A percentile compares a stretch with the other conserved stretches of the same genome.
These are phyloP conservation scores for Melanerpes formicivorus DNA, from an alignment of 2,113 vertebrate genomes.

Conservation along the genomic window DNA sequence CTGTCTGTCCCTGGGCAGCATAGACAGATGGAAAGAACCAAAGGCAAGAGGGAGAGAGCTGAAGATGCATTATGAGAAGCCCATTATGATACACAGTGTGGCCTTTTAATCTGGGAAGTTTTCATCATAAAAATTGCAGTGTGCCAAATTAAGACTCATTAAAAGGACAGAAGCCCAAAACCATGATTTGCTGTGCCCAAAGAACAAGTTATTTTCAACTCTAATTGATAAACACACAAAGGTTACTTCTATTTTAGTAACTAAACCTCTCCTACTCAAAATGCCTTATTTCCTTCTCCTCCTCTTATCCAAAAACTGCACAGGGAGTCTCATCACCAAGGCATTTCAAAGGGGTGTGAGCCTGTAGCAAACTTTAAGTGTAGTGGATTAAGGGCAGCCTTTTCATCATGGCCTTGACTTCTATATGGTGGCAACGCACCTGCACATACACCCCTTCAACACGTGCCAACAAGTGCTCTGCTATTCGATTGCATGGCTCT, in stretches of 20 bases:
- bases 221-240: neutral
- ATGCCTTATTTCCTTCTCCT: neutral
- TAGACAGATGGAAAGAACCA: neutral
- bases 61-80: neutral
- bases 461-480: accelerated
- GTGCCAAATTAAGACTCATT: neutral
- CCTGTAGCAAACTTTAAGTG: no score
- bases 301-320: neutral
- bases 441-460: neutral
- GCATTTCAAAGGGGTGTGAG: neutral
- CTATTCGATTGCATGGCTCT: no score
- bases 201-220: neutral
- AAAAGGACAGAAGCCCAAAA: neutral
- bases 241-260: neutral
- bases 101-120: neutral
- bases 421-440: neutral
- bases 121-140: neutral
- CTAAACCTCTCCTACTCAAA: neutral
- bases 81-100: neutral
- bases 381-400: neutral
- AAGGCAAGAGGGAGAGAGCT: neutral
- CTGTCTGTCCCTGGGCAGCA: neutral
- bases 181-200: neutral
- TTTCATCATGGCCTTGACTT: neutral
- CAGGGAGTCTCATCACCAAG: neutral